Percentiles rank a stretch among this genome's conserved stretches.
Conservation (phyloP, 2,113 vertebrate species). For the Sinosuthora webbiana region DNA sequence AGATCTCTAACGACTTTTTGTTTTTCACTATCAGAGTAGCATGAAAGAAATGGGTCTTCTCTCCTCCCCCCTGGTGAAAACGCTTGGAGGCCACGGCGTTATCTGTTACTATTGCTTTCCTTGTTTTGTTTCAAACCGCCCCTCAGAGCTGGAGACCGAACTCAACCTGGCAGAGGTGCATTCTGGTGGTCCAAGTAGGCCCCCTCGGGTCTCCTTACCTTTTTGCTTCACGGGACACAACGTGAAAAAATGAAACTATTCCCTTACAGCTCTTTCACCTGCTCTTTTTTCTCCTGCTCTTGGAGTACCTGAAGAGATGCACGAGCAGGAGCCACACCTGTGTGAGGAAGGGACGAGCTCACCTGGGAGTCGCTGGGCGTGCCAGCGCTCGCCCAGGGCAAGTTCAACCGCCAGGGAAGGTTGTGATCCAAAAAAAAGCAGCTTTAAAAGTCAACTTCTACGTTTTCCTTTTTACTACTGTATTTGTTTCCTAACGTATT, state of each 20-base stretch:
- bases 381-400: not conserved
- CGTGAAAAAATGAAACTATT: constrained; percentile 26
- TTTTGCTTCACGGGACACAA: constrained; percentile 10
- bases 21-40: constrained; percentile 60
- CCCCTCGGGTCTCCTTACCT: constrained; percentile 34
- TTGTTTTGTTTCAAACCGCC: not conserved
- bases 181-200: constrained; percentile 9
- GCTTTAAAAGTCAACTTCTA: constrained; percentile 52
- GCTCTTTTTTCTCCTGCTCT: not conserved
- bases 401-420: not conserved
- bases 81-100: not conserved
- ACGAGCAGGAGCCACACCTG: constrained; percentile 22
- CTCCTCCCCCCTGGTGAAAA: constrained; percentile 27
- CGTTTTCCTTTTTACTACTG: not conserved
- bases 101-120: constrained; percentile 74
- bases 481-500: not conserved
- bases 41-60: constrained; percentile 59
- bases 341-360: not conserved
- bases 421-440: constrained; percentile 65
- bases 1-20: constrained; percentile 60
- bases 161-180: constrained; percentile 7
- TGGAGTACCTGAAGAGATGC: constrained; percentile 31
- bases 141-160: constrained; percentile 1
- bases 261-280: constrained; percentile 6
- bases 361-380: not conserved